Evolutionary conservation across 2,797 vertebrate genomes (phyloP).

Genomic region (Poeciliopsis turneri): DNA sequence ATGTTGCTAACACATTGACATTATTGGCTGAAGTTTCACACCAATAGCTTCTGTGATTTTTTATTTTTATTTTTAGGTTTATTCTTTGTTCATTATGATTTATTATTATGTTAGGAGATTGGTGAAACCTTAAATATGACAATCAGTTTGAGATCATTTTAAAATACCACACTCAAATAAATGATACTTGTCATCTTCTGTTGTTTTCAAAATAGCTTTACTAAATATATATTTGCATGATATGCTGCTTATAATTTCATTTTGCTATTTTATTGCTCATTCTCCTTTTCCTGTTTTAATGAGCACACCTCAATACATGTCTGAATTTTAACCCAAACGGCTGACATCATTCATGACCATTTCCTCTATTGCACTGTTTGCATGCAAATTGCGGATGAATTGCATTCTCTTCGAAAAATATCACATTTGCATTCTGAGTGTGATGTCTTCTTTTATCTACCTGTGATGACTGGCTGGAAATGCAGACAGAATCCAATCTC

Average conservation of each 20-base stretch:
- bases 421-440: constrained; percentile 12
- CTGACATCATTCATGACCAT: neutral
- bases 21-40: neutral
- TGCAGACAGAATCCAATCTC: constrained; percentile 7
- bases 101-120: neutral
- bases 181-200: neutral
- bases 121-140: neutral
- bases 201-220: neutral
- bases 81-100: neutral
- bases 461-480: constrained; percentile 15
- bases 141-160: neutral
- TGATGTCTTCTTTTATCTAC: constrained; percentile 6
- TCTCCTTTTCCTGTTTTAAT: constrained; percentile 20
- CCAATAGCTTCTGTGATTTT: neutral
- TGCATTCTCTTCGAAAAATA: constrained; percentile 14
- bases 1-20: neutral
- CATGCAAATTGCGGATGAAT: constrained; percentile 20
- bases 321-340: constrained; percentile 14
- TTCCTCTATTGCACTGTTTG: neutral
- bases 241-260: neutral
- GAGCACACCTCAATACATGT: constrained; percentile 12
- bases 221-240: neutral
- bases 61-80: neutral
- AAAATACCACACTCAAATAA: neutral
- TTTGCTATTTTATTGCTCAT: constrained; percentile 1